phyloP scores from a whole-genome alignment of 2,888 invertebrate species.

The Atethmia centrago region DNA sequence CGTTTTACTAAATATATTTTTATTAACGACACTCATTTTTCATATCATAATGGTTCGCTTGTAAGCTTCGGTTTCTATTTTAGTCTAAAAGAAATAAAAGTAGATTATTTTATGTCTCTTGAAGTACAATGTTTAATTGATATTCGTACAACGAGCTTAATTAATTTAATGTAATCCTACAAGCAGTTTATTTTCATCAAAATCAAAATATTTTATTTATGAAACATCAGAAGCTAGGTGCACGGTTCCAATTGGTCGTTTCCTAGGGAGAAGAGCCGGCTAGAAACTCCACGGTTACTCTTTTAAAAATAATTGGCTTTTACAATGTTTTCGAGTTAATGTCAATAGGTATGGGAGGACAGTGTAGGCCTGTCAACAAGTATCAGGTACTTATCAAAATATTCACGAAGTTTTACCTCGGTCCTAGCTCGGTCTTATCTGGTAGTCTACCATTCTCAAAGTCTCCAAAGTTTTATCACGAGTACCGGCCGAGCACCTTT shows the following conservation, averaged over 20 bases:
- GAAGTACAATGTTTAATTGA: background rate
- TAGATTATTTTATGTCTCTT: background rate
- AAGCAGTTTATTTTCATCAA: too few relatives aligned
- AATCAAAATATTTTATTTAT: too few relatives aligned
- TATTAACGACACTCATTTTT: constrained; percentile 17
- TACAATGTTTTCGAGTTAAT: too few relatives aligned
- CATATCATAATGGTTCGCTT: background rate
- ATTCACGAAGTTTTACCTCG: constrained; percentile 10
- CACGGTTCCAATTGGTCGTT: too few relatives aligned
- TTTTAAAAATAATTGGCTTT: too few relatives aligned
- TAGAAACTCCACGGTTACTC: too few relatives aligned
- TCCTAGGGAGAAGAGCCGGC: too few relatives aligned
- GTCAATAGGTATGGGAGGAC: too few relatives aligned
- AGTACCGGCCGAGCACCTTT: constrained; percentile 84
- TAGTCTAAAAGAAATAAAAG: background rate
- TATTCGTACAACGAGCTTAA: background rate
- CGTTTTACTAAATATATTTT: constrained; percentile 36
- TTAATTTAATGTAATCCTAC: constrained; percentile 18
- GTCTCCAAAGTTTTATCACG: constrained; percentile 85
- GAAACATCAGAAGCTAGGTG: too few relatives aligned
- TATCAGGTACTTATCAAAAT: too few relatives aligned
- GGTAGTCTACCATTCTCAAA: constrained; percentile 71
- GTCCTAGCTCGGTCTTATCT: constrained; percentile 49
- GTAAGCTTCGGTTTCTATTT: constrained; percentile 2
- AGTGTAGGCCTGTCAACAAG: too few relatives aligned